Evolutionary conservation across 2,113 vertebrate genomes (phyloP), one percentile per base, ranked within the genome.

Genomic region (Brienomyrus brachyistius): DNA sequence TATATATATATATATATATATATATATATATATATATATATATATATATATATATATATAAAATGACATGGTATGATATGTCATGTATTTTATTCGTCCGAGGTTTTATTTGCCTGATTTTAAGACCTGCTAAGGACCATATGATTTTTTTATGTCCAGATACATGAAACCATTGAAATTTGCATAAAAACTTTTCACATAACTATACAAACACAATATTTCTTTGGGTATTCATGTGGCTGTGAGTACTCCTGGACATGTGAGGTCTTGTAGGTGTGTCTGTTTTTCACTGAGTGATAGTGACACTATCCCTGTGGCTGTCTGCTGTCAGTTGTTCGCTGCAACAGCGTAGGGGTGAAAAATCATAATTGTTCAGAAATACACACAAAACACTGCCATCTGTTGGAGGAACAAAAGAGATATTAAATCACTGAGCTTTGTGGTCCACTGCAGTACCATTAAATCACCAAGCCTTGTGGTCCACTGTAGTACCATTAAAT

Each of bases 321-420:
- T 52, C 50, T 27, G n/a, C 17, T 84, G n/a, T 47, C 82, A 84
- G 82, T 45, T 84, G 47, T 23, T 52, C 13, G 0, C 27, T 17
- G 13, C 47, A 52, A 13, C 47, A 27, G 84, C 5, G 50, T n/a
- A 31, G 43, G 10, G 15, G 13, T 43, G 35, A 15, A 31, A 52
- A 54, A 87, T 86, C 47, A 47, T 86, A 13, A 35, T 50, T 86
- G 23, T 27, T 86, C 85, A 47, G 21, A 85, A 47, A 85, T 21
- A 62, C 21, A 77, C 23, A 84, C 45, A 86, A 45, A 52, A 54
- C 48, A 87, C 50, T 54, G 85, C 85, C 85, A 54, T 87, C 85
- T 87, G 85, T 54, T 87, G 31, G 51, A 87, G 35, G 50, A 54
- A 48, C 51, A n/a, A 87, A 35, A 21, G 27, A 19, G 31, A 40